Conservation (phyloP, 2,797 vertebrate species). For the Dermochelys coriacea region DNA sequence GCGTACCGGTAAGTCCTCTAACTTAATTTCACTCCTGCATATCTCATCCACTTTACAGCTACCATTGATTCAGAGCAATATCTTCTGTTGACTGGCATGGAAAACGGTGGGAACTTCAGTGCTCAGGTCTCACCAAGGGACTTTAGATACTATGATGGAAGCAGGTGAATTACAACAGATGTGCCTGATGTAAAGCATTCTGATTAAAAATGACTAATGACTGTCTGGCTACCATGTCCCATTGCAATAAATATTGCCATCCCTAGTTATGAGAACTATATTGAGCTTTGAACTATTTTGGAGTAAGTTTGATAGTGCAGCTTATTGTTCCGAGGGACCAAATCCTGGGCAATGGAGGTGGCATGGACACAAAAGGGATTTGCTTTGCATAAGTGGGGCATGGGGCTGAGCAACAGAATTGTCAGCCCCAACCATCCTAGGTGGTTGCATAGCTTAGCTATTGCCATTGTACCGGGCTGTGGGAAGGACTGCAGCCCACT, state of each 20-base stretch:
- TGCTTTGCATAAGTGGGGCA: background rate
- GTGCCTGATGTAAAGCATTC: background rate
- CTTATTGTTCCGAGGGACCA: background rate
- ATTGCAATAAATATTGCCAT: background rate
- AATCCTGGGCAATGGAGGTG: background rate
- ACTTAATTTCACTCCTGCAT: no score
- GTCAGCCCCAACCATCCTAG: fast-evolving
- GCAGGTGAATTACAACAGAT: background rate
- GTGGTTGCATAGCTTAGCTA: background rate
- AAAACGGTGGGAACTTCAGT: background rate
- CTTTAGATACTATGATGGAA: background rate
- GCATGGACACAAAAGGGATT: background rate
- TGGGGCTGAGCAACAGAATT: background rate
- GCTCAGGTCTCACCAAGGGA: background rate
- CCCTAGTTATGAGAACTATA: background rate
- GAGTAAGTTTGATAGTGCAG: background rate
- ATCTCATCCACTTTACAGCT: background rate
- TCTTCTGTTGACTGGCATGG: no score
- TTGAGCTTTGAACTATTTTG: background rate
- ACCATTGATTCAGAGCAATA: no score
- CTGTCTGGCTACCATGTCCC: background rate
- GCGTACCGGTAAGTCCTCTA: no score
- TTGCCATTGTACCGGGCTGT: background rate
- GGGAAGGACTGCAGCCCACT: background rate
- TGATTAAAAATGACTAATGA: background rate